Evolutionary conservation across 2,888 invertebrate species (phyloP), one percentile per base, ranked within the genome.

Genomic region (Tuberolachnus salignus): DNA sequence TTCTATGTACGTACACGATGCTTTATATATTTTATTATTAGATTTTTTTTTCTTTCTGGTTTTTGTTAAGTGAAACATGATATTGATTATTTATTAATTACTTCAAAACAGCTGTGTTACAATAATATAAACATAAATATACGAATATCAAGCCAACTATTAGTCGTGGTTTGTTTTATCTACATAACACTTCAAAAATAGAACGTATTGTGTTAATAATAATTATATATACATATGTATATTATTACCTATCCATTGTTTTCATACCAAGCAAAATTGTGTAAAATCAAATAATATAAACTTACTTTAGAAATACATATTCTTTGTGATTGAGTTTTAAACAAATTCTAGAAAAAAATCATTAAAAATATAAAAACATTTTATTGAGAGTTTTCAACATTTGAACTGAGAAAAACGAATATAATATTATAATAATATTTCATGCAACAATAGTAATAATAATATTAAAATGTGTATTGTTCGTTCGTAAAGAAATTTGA

Each of bases 301-400:
- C 72, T 73, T 73, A 73, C 72, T 73, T 73, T 63, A 34, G 21
- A 61, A 61, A 61, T 51, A 63, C 49, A 51, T 73, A 73, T 42
- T 72, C 59, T 73, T 23, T 23, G 61, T 19, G 51, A 51, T 61
- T 51, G 34, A 16, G 49, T 63, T 70, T 72, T 61, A 63, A 73
- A 34, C 23, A 42, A 63, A 51, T 73, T 73, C 72, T 73, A 73
- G 19, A 73, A 73, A 73, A 73, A 73, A 73, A 51, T 51, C 21
- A 51, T 61, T 10, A 34, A 73, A 71, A 11, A 61, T 72, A 71
- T 46, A 26, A 59, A 59, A 46, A 59, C 34, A 61, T 61, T 61
- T 67, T 34, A 51, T 26, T 51, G 34, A 51, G 13, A 1, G 2
- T 67, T 67, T 34, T 67, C 19, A 53, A 53, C 34, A 34, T 26